phyloP scores from a whole-genome alignment of 1,140 invertebrate genomes.

The Ctenoplectra terminalis region DNA sequence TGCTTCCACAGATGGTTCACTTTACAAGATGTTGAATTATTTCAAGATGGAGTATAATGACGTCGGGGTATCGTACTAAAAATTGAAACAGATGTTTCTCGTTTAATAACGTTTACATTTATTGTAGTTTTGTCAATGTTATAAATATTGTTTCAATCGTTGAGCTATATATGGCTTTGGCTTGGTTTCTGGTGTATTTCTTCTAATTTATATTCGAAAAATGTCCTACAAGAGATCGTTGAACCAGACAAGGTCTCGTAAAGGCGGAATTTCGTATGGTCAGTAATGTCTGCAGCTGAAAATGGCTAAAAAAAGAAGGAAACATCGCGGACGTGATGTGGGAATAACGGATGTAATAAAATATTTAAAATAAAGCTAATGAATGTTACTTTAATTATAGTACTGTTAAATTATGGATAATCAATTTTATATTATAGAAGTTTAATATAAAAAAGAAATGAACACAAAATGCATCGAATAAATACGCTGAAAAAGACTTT shows the following conservation, averaged over 20 bases:
- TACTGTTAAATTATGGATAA: no score
- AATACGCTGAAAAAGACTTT: rapidly evolving
- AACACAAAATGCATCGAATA: no score
- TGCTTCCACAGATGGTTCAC: neutral
- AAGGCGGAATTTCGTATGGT: neutral
- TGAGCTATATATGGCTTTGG: neutral
- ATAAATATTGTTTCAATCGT: neutral
- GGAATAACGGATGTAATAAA: neutral
- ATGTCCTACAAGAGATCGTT: neutral
- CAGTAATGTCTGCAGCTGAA: neutral
- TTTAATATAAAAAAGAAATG: neutral
- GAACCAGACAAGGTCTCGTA: neutral
- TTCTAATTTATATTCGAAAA: constrained; percentile 9
- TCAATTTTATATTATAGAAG: neutral
- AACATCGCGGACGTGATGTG: neutral
- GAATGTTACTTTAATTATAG: neutral
- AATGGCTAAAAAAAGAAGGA: neutral
- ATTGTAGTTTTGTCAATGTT: no score
- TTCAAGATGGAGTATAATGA: no score
- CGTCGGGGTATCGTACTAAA: no score
- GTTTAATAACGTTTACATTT: no score
- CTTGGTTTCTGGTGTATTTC: no score
- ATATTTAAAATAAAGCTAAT: neutral
- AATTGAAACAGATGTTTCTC: no score
- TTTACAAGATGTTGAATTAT: no score